Percentiles rank a stretch among this genome's conserved stretches.
Evolutionary conservation across 2,113 vertebrate species (phyloP).

Genomic region (Sinocyclocheilus maitianheensis): DNA sequence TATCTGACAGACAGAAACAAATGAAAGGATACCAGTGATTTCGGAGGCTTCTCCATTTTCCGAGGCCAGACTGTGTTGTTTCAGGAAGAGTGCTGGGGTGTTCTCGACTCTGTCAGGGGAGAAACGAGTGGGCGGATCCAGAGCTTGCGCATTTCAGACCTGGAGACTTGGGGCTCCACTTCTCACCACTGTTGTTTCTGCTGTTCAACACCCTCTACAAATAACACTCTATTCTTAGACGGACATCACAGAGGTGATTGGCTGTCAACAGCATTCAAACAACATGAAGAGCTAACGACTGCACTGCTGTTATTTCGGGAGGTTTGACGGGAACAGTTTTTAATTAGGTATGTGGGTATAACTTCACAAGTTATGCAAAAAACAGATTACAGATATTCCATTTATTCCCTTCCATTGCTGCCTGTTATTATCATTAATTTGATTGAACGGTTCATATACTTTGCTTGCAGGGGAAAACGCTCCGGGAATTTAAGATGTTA

Average conservation of each 20-base stretch:
- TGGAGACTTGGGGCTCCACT: slow-evolving; percentile 40
- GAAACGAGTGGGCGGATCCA: slow-evolving; percentile 51
- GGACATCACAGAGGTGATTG: slow-evolving; percentile 35
- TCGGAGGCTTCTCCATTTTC: not conserved
- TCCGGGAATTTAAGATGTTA: not conserved
- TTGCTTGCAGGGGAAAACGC: not conserved
- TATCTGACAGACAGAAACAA: not conserved
- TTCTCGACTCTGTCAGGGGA: slow-evolving; percentile 51
- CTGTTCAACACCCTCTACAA: slow-evolving; percentile 39
- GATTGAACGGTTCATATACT: not conserved
- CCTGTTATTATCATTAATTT: slow-evolving; percentile 16
- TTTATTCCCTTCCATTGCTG: not conserved
- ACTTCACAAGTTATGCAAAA: slow-evolving; percentile 6
- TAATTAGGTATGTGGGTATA: slow-evolving; percentile 28
- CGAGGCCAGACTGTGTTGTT: slow-evolving; percentile 8
- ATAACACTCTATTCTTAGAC: slow-evolving; percentile 38
- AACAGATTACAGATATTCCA: not conserved
- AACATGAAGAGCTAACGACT: slow-evolving; percentile 12
- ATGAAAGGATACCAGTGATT: not conserved
- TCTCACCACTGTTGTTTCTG: slow-evolving; percentile 36
- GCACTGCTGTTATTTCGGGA: slow-evolving; percentile 25
- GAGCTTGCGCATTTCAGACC: slow-evolving; percentile 48
- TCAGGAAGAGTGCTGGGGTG: slow-evolving; percentile 31
- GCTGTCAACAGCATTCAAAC: slow-evolving; percentile 28
- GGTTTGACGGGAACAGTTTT: slow-evolving; percentile 4